Evolutionary conservation across 2,888 invertebrate genomes (phyloP).

Genomic region (Petrolisthes manimaculis): DNA sequence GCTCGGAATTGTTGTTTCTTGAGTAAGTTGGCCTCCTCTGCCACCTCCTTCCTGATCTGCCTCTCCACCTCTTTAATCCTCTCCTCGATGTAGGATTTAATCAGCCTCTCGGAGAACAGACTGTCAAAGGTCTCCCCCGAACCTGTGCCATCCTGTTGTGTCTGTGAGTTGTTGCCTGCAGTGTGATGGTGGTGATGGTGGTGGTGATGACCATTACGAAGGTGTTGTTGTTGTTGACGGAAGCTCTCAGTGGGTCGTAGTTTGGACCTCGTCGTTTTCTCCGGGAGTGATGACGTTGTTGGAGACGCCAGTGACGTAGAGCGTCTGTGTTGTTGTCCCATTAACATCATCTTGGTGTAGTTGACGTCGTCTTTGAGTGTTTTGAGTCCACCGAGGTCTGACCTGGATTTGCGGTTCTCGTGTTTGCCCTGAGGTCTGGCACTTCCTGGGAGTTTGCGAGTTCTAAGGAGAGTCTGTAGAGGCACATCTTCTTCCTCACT

Average conservation of each 20-base stretch:
- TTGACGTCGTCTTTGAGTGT: slow-evolving; percentile 13
- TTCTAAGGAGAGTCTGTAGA: slow-evolving; percentile 31
- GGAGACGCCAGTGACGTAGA: background rate
- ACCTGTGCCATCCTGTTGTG: background rate
- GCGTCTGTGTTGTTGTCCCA: background rate
- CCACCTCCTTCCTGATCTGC: slow-evolving; percentile 57
- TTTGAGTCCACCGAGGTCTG: slow-evolving; percentile 27
- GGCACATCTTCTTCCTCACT: slow-evolving; percentile 46
- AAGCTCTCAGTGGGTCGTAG: slow-evolving; percentile 35
- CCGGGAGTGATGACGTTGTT: background rate
- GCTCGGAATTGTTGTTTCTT: slow-evolving; percentile 2
- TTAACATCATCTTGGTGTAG: slow-evolving; percentile 23
- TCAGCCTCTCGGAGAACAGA: slow-evolving; percentile 33
- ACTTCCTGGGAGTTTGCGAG: slow-evolving; percentile 1
- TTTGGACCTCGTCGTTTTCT: background rate
- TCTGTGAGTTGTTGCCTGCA: background rate
- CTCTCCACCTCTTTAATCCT: slow-evolving; percentile 54
- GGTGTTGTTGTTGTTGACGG: slow-evolving; percentile 4
- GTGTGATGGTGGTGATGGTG: slow-evolving; percentile 18
- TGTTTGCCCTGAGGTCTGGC: background rate
- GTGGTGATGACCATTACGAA: background rate
- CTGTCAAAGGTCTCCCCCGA: slow-evolving; percentile 1
- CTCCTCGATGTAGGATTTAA: slow-evolving; percentile 56
- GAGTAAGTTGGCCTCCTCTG: slow-evolving; percentile 25
- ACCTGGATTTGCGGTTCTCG: slow-evolving; percentile 17